These are phyloP conservation scores for Carassius auratus DNA, from an alignment of 2,113 vertebrate genomes.

Conservation along the genomic window DNA sequence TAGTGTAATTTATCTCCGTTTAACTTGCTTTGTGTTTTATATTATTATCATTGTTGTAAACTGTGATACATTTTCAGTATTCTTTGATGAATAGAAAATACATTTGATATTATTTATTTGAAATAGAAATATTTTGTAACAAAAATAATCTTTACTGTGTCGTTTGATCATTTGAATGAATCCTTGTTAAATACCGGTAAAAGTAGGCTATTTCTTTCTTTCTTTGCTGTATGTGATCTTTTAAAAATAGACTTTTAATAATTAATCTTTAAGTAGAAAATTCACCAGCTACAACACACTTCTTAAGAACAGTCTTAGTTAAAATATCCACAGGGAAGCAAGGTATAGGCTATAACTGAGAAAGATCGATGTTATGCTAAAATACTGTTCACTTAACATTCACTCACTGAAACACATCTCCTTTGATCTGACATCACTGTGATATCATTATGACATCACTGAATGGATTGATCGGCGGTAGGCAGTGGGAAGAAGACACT, in stretches of 20 bases:
- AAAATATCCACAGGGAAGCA: neutral
- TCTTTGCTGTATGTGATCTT: too few species aligned
- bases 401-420: neutral
- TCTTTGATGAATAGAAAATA: too few species aligned
- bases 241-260: too few species aligned
- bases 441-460: neutral
- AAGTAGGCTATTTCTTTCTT: too few species aligned
- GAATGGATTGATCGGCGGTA: too few species aligned
- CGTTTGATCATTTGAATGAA: too few species aligned
- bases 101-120: too few species aligned
- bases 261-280: neutral
- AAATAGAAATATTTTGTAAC: too few species aligned
- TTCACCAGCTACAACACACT: neutral
- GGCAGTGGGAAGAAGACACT: neutral
- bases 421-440: neutral
- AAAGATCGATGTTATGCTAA: neutral
- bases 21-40: neutral
- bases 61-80: too few species aligned
- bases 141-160: too few species aligned
- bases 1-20: neutral
- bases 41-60: too few species aligned
- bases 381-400: neutral
- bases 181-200: too few species aligned
- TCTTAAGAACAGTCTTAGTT: neutral
- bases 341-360: neutral